Evolutionary conservation across 1,140 invertebrate species (phyloP).

Genomic region (Nixonia krombeini): DNA sequence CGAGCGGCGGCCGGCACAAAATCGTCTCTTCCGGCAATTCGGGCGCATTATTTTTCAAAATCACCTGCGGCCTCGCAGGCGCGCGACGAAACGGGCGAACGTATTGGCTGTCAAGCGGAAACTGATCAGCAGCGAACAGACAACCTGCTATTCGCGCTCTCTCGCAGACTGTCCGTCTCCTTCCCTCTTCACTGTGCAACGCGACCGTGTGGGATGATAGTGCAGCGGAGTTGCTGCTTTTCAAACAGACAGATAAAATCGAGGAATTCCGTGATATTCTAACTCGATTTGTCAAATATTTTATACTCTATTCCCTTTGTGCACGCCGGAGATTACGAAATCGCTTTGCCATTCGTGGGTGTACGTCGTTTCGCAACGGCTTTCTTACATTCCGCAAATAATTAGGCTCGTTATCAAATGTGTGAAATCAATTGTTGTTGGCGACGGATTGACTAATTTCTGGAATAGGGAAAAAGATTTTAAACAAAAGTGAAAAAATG

Average conservation of each 20-base stretch:
- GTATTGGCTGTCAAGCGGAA: conserved; percentile 47
- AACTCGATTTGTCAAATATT: neutral
- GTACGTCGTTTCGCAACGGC: no score
- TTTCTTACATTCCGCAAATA: no score
- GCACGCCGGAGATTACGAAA: no score
- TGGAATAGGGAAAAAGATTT: no score
- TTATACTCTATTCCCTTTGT: no score
- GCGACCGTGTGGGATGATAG: conserved; percentile 18
- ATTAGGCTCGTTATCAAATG: no score
- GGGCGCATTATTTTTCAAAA: conserved; percentile 1
- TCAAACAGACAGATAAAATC: conserved; percentile 24
- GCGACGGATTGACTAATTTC: no score
- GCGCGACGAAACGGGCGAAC: conserved; percentile 28
- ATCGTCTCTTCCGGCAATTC: neutral
- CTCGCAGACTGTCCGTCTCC: conserved; percentile 21
- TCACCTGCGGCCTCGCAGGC: conserved; percentile 5
- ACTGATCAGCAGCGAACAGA: conserved; percentile 56
- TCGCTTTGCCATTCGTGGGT: no score
- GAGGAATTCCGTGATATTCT: conserved; percentile 21
- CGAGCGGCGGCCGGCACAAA: neutral
- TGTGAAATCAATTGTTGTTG: no score
- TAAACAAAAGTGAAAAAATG: no score
- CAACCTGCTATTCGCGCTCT: conserved; percentile 56
- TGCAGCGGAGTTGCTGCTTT: conserved; percentile 28
- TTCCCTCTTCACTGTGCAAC: conserved; percentile 11